Evolutionary conservation across 2,888 invertebrate species (phyloP).

Genomic region (Mesoligia furuncula): DNA sequence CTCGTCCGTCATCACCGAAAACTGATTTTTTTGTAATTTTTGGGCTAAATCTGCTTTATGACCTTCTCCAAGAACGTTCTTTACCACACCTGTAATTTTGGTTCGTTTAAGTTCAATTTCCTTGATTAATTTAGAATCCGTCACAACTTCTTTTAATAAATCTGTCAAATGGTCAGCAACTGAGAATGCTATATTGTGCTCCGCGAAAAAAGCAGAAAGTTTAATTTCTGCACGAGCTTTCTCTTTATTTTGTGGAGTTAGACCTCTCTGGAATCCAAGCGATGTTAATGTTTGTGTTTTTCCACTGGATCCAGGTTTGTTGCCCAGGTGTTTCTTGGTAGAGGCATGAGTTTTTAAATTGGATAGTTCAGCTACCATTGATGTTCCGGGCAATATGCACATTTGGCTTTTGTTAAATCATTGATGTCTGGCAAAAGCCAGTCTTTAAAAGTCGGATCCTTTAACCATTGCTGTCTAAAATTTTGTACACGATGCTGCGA

Average conservation of each 20-base stretch:
- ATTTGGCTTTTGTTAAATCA: slow-evolving; percentile 12
- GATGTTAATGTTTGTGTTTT: slow-evolving; percentile 14
- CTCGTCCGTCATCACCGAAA: slow-evolving; percentile 17
- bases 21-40: slow-evolving; percentile 1
- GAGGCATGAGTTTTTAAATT: neutral
- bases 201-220: neutral
- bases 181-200: neutral
- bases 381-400: slow-evolving; percentile 8
- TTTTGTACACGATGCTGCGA: slow-evolving; percentile 11
- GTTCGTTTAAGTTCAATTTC: neutral
- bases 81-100: slow-evolving; percentile 10
- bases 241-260: neutral
- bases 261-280: neutral
- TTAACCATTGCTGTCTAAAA: slow-evolving; percentile 10
- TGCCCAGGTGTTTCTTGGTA: slow-evolving; percentile 10
- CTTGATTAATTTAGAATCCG: neutral
- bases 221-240: slow-evolving; percentile 12
- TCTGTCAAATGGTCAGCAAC: slow-evolving; percentile 1
- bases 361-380: slow-evolving; percentile 11
- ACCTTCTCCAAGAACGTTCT: slow-evolving; percentile 7
- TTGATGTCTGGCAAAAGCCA: slow-evolving; percentile 16
- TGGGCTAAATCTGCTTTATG: slow-evolving; percentile 10
- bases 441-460: slow-evolving; percentile 7
- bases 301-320: slow-evolving; percentile 10
- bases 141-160: slow-evolving; percentile 3